Evolutionary conservation across 2,888 invertebrate genomes (phyloP), one percentile per base, ranked within the genome.

Genomic region (Tetranychus truncatus): DNA sequence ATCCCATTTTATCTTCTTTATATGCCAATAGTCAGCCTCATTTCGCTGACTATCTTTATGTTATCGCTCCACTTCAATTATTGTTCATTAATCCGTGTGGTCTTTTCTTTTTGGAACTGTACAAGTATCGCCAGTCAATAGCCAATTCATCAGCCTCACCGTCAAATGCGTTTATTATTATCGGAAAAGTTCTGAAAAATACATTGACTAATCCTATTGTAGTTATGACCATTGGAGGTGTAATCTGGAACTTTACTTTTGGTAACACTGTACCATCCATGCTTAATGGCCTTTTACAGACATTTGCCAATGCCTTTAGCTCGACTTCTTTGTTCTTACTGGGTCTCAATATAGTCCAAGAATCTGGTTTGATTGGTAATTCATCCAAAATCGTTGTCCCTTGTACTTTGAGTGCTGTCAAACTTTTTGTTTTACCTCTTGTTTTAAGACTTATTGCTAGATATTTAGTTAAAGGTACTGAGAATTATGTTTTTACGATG

Each of bases 11-110:
- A 75, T 87, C 87, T 80, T 93, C 95, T 34, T 85, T 96, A 24
- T 96, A 95, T 82, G 85, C 87, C 78, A 87, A 88, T 76, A 87
- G 88, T 6, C 94, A 95, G 85, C 92, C 93, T 0, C 92, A 95
- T 80, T 95, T 91, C 84, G 88, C 91, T 0, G 87, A 89, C 1
- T 96, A 95, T 82, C 84, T 96, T 72, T 96, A 95, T 82, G 85
- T 96, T 74, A 89, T 95, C 87, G 93, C 95, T 11, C 96, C 96
- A 1, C 92, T 95, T 81, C 95, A 93, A 69, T 84, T 96, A 77
- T 91, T 92, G 1, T 88, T 95, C 80, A 84, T 96, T 45, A 96
- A 96, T 84, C 95, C 95, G 0, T 86, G 95, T 78, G 92, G 92
- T 34, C 92, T 95, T 82, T 85, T 92, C 6, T 83, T 95, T 77